phyloP scores from a whole-genome alignment of 2,797 vertebrate species.

The Rachycentron canadum region DNA sequence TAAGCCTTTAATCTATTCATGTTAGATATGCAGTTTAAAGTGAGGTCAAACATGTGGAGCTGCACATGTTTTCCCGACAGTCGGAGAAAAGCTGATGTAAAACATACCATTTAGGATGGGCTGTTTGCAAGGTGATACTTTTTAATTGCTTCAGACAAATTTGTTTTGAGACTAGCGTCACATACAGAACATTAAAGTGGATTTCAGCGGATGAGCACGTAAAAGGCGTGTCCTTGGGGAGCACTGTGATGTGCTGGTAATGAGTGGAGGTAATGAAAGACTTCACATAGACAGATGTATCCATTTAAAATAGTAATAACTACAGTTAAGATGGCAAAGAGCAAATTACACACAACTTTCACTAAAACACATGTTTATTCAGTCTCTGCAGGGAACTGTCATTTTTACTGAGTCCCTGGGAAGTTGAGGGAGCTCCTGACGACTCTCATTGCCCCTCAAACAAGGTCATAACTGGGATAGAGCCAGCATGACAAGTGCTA shows the following conservation, averaged over 20 bases:
- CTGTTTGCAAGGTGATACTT: constrained; percentile 84
- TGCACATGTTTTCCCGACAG: constrained; percentile 53
- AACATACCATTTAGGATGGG: constrained; percentile 70
- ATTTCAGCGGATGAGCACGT: constrained; percentile 86
- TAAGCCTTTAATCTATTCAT: constrained; percentile 50
- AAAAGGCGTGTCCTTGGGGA: constrained; percentile 88
- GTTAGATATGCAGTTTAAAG: constrained; percentile 53
- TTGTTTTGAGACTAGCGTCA: constrained; percentile 86
- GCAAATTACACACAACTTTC: constrained; percentile 87
- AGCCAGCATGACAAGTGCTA: constrained; percentile 71
- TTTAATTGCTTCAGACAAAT: constrained; percentile 90
- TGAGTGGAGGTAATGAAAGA: constrained; percentile 90
- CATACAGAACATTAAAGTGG: constrained; percentile 86
- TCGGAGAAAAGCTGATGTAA: constrained; percentile 68
- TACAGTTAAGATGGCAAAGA: constrained; percentile 89
- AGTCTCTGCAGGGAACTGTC: constrained; percentile 82
- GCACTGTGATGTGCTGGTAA: constrained; percentile 83
- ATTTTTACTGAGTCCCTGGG: constrained; percentile 74
- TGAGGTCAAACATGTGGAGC: constrained; percentile 61
- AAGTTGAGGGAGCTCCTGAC: constrained; percentile 73
- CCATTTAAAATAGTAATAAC: constrained; percentile 90
- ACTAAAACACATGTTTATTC: constrained; percentile 82
- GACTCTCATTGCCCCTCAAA: constrained; percentile 79
- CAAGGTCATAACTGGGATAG: constrained; percentile 84
- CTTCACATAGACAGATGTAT: constrained; percentile 89